These are phyloP conservation scores for Microplitis mediator DNA, from an alignment of 1,140 invertebrate species.

Conservation along the genomic window DNA sequence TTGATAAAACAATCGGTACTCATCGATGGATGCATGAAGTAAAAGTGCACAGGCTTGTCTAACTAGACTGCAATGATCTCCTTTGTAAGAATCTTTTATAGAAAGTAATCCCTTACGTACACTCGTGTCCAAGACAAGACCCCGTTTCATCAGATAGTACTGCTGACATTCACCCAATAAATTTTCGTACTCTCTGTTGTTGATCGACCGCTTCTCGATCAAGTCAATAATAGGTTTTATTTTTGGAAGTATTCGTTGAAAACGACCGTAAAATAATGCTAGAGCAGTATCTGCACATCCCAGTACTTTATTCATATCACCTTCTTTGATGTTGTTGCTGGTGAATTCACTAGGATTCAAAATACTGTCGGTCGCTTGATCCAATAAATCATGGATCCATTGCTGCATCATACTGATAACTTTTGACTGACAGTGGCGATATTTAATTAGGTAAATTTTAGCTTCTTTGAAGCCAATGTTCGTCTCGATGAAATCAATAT, in stretches of 20 bases:
- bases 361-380: slow-evolving; percentile 78
- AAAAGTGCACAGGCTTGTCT: slow-evolving; percentile 87
- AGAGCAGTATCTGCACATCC: slow-evolving; percentile 76
- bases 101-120: slow-evolving; percentile 75
- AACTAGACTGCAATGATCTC: slow-evolving; percentile 88
- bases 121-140: slow-evolving; percentile 75
- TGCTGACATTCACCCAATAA: slow-evolving; percentile 84
- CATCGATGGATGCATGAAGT: slow-evolving; percentile 91
- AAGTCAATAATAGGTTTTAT: slow-evolving; percentile 81
- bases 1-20: slow-evolving; percentile 86
- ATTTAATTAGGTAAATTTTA: slow-evolving; percentile 73
- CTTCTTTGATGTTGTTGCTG: slow-evolving; percentile 27
- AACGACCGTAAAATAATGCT: slow-evolving; percentile 92
- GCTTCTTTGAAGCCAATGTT: slow-evolving; percentile 85
- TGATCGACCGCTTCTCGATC: slow-evolving; percentile 77
- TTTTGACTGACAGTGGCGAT: slow-evolving; percentile 79
- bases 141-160: slow-evolving; percentile 80
- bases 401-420: slow-evolving; percentile 79
- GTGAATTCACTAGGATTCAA: slow-evolving; percentile 47
- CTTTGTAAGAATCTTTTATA: slow-evolving; percentile 65
- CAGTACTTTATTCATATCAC: slow-evolving; percentile 54
- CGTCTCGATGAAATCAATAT: slow-evolving; percentile 81
- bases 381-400: slow-evolving; percentile 75
- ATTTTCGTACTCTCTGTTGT: slow-evolving; percentile 77
- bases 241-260: slow-evolving; percentile 85